Evolutionary conservation across 2,113 vertebrate genomes (phyloP).

Genomic region (Antigone vipio): DNA sequence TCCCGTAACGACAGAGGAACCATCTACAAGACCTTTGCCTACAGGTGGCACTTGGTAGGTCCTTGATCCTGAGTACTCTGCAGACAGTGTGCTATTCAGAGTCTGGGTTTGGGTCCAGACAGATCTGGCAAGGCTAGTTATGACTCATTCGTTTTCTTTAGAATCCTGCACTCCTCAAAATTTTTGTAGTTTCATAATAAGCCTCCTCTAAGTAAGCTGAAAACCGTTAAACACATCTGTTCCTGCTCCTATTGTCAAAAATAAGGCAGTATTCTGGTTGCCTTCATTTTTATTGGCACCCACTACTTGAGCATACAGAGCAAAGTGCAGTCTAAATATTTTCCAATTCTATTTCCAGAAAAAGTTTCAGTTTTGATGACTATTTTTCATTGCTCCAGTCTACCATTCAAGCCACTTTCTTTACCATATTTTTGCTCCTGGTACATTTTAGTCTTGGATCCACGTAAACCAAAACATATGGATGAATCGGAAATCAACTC

Average conservation of each 20-base stretch:
- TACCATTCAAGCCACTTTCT: neutral
- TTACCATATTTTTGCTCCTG: neutral
- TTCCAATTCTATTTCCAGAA: slow-evolving; percentile 42
- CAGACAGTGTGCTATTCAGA: neutral
- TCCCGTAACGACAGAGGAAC: neutral
- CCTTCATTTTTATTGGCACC: slow-evolving; percentile 33
- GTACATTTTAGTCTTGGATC: neutral
- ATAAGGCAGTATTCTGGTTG: slow-evolving; percentile 19
- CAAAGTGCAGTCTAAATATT: slow-evolving; percentile 12
- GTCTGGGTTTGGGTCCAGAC: neutral
- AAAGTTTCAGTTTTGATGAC: neutral
- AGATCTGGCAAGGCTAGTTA: slow-evolving; percentile 20
- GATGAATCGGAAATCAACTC: neutral
- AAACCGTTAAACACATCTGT: slow-evolving; percentile 45
- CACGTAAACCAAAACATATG: neutral
- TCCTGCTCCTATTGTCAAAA: slow-evolving; percentile 20
- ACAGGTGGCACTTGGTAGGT: neutral
- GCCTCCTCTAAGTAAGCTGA: neutral
- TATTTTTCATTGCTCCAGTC: neutral
- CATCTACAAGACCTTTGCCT: neutral
- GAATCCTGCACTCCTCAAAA: slow-evolving; percentile 2
- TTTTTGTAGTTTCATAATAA: slow-evolving; percentile 42
- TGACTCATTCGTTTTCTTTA: slow-evolving; percentile 43
- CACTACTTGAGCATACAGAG: neutral
- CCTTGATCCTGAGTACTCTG: neutral